Evolutionary conservation across 2,797 vertebrate genomes (phyloP).

Genomic region (Danio choprae): DNA sequence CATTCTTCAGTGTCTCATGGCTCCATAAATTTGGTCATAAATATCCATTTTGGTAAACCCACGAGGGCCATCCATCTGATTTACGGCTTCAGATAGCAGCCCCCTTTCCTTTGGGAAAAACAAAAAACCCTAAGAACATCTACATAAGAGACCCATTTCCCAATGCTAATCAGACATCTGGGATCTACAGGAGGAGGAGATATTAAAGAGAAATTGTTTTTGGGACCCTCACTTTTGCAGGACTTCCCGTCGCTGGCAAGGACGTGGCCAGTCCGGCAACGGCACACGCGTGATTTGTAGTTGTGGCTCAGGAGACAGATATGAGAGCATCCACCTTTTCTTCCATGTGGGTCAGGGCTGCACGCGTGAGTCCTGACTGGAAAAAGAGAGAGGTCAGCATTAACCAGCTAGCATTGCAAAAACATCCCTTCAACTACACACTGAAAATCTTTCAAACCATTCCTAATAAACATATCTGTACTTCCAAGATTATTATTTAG

Average conservation of each 20-base stretch:
- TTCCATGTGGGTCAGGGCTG: slow-evolving; percentile 75
- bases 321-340: slow-evolving; percentile 83
- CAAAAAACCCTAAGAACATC: slow-evolving; percentile 7
- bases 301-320: slow-evolving; percentile 85
- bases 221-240: slow-evolving; percentile 83
- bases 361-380: slow-evolving; percentile 85
- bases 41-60: slow-evolving; percentile 38
- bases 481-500: background rate
- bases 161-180: slow-evolving; percentile 37
- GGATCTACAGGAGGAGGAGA: background rate
- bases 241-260: slow-evolving; percentile 81
- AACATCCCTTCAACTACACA: background rate
- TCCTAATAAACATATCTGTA: background rate
- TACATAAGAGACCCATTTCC: slow-evolving; percentile 27
- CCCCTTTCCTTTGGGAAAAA: slow-evolving; percentile 19
- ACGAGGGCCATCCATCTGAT: slow-evolving; percentile 39
- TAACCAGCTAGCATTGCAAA: no score
- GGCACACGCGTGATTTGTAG: slow-evolving; percentile 85
- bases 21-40: slow-evolving; percentile 21
- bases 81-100: slow-evolving; percentile 27
- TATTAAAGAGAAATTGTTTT: background rate
- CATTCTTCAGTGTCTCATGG: slow-evolving; percentile 21
- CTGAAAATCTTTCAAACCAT: background rate
- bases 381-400: slow-evolving; percentile 41
- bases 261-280: slow-evolving; percentile 84